Conservation (phyloP, 35 echinoderm and acorn worm species). For the Ophiothrix spiculata region DNA sequence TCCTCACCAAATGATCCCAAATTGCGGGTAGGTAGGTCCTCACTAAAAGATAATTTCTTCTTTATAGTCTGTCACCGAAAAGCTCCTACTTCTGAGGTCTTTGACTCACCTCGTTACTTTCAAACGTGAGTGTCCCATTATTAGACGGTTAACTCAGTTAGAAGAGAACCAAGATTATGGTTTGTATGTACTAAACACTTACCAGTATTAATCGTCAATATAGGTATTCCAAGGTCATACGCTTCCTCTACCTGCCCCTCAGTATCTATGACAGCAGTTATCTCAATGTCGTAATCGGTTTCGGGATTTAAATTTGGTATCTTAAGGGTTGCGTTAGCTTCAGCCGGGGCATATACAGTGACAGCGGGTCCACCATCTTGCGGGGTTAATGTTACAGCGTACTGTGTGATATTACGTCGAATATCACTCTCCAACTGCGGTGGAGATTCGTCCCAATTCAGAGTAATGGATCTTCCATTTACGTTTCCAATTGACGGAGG, state of each 20-base stretch:
- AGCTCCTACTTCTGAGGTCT: too few species aligned
- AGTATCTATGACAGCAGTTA: background rate
- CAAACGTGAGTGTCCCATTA: too few species aligned
- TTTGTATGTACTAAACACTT: too few species aligned
- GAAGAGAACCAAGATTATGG: too few species aligned
- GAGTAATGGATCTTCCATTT: background rate
- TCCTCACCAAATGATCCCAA: too few species aligned
- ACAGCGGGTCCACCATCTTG: background rate
- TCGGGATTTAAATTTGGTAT: background rate
- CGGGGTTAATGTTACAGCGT: background rate
- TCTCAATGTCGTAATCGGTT: background rate
- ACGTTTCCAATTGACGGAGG: background rate
- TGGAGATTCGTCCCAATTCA: background rate
- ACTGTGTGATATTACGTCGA: background rate
- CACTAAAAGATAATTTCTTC: too few species aligned
- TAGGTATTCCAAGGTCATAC: too few species aligned
- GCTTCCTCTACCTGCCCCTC: background rate
- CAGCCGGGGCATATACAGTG: background rate
- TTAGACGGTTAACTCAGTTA: too few species aligned
- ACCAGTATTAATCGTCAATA: too few species aligned
- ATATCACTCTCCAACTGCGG: background rate
- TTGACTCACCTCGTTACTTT: too few species aligned
- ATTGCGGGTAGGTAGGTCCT: too few species aligned
- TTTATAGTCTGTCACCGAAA: too few species aligned
- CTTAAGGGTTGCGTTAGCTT: background rate